phyloP scores from a whole-genome alignment of 2,888 invertebrate species.

The Drosophila suboccidentalis region DNA sequence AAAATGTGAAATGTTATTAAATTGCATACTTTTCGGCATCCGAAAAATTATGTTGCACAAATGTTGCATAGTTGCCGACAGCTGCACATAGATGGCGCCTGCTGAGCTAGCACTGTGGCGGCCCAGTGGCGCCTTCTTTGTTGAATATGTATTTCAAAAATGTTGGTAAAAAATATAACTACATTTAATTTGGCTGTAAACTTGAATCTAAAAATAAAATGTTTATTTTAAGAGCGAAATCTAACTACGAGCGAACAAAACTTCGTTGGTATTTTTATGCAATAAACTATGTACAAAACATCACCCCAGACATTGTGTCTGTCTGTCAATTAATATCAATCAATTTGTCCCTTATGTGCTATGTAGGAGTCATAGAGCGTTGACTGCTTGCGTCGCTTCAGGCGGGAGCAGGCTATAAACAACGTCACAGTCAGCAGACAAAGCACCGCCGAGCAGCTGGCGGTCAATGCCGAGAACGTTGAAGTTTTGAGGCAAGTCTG shows the following conservation, averaged over 20 bases:
- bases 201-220: conserved; percentile 15
- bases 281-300: conserved; percentile 69
- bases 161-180: no score
- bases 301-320: conserved; percentile 19
- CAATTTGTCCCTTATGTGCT: conserved; percentile 89
- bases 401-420: conserved; percentile 91
- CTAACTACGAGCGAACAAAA: conserved; percentile 61
- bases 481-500: conserved; percentile 89
- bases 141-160: no score
- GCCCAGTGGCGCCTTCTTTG: no score
- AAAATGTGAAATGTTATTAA: no score
- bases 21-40: no score
- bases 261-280: conserved; percentile 55
- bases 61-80: no score
- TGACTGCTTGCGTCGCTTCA: conserved; percentile 87
- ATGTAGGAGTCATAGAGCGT: conserved; percentile 87
- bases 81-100: no score
- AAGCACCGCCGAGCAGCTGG: conserved; percentile 89
- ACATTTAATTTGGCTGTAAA: conserved; percentile 5
- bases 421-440: conserved; percentile 91
- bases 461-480: conserved; percentile 89
- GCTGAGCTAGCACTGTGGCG: no score
- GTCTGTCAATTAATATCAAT: conserved; percentile 79
- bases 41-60: no score
- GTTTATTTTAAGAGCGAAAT: conserved; percentile 40